phyloP scores from a whole-genome alignment of 2,113 vertebrate genomes.

The Bubo scandiacus region DNA sequence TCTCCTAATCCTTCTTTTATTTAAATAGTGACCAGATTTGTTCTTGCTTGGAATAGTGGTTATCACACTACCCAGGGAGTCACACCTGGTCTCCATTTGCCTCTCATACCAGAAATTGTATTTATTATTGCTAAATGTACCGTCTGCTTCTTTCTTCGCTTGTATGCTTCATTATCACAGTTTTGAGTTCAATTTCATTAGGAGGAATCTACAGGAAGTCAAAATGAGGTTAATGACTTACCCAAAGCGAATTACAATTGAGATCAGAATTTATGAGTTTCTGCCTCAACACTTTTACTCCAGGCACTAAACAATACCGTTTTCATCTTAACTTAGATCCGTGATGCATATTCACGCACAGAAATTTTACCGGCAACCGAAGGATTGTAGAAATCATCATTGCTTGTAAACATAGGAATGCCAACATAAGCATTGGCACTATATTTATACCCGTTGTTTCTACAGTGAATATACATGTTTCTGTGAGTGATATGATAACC shows the following conservation, averaged over 20 bases:
- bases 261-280: background rate
- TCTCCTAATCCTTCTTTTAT: constrained; percentile 28
- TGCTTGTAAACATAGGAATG: background rate
- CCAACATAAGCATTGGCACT: background rate
- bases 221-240: background rate
- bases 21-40: constrained; percentile 50
- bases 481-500: background rate
- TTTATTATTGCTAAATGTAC: background rate
- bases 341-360: background rate
- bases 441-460: background rate
- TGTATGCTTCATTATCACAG: background rate
- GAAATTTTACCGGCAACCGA: background rate
- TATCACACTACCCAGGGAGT: constrained; percentile 10
- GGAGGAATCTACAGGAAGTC: background rate
- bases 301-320: background rate
- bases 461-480: background rate
- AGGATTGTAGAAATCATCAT: background rate
- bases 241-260: background rate
- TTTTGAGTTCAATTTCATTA: background rate
- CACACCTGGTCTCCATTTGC: constrained; percentile 42
- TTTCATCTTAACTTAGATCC: background rate
- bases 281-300: background rate
- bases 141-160: background rate
- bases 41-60: constrained; percentile 2
- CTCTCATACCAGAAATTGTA: background rate